Percentiles rank a stretch among this genome's conserved stretches.
Conservation (phyloP, 2,888 invertebrate genomes). For the Agapetus fuscipes region DNA sequence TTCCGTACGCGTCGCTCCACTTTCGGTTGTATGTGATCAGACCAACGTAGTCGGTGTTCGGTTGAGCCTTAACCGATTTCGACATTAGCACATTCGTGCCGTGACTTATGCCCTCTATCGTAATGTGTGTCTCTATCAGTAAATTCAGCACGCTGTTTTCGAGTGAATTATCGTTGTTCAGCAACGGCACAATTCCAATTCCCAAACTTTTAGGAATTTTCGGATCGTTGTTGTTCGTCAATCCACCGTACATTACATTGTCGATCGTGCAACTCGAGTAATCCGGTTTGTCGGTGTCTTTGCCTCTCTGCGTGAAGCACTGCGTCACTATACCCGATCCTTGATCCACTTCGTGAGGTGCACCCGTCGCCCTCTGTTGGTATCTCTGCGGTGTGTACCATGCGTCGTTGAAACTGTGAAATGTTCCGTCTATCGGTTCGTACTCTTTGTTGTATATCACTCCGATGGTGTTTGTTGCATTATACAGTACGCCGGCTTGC, state of each 20-base stretch:
- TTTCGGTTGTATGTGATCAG: too few species aligned
- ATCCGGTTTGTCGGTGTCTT: background rate
- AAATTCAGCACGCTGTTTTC: constrained; percentile 1
- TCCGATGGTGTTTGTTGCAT: constrained; percentile 11
- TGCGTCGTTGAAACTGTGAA: constrained; percentile 3
- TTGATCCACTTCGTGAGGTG: background rate
- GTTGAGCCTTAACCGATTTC: background rate
- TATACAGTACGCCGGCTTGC: constrained; percentile 5
- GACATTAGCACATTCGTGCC: constrained; percentile 5
- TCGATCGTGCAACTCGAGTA: constrained; percentile 2
- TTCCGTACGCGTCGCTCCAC: too few species aligned
- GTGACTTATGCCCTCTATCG: background rate
- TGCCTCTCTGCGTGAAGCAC: too few species aligned
- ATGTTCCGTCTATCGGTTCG: background rate
- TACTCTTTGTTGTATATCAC: constrained; percentile 6
- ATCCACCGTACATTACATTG: constrained; percentile 1
- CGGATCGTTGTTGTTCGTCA: background rate
- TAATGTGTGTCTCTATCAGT: constrained; percentile 3
- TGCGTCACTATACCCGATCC: too few species aligned
- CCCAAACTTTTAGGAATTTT: too few species aligned
- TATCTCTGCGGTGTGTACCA: background rate
- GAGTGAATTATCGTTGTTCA: background rate
- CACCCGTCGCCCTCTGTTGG: background rate
- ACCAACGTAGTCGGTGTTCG: background rate
- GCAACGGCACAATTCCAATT: constrained; percentile 2